Base-by-base conservation (phyloP, 2,888 invertebrate genomes). In the Plusia festucae region DNA sequence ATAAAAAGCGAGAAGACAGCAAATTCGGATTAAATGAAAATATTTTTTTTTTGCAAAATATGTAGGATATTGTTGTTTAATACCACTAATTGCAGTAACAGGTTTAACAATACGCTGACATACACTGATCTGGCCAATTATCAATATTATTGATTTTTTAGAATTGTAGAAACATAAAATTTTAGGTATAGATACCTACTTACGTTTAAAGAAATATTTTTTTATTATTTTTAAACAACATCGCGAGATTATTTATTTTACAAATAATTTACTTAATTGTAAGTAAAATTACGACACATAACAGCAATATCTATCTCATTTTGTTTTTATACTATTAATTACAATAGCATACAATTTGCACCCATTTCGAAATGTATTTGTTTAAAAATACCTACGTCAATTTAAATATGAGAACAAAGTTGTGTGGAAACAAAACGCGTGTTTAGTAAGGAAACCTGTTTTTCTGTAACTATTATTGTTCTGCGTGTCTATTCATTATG, bases 371-470 rank as follows among this genome's bases (percentile, higher is more conserved):
- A 20, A 20, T 24, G 52, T 58, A 60, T 44, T 44, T 30, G 71
- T 76, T 73, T 73, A 51, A 22, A 76, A 73, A 73, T 61, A 59
- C 68, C 7, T 32, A 76, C 53, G 63, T 62, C 70, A 56, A 16
- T 27, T 34, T 53, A 57, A 60, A 71, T 70, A 72, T 68, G 75
- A 77, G 77, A 83, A 81, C 82, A 82, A 71, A 81, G 82, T 85
- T 87, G 83, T 81, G 81, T 81, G 79, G 75, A 79, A 40, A 84
- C 74, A 83, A 85, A 76, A 85, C 83, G 83, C 82, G 82, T 83
- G 82, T 85, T 85, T 87, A 88, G 86, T 84, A 85, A 87, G 89
- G 89, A 90, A 91, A 91, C 92, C 89, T 92, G 93, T 93, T 93
- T 93, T 92, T 93, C 93, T 89, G 78, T 78, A 81, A 82, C 84